Evolutionary conservation across 2,797 vertebrate species (phyloP), one percentile per base, ranked within the genome.

Genomic region (Sciaenops ocellatus): DNA sequence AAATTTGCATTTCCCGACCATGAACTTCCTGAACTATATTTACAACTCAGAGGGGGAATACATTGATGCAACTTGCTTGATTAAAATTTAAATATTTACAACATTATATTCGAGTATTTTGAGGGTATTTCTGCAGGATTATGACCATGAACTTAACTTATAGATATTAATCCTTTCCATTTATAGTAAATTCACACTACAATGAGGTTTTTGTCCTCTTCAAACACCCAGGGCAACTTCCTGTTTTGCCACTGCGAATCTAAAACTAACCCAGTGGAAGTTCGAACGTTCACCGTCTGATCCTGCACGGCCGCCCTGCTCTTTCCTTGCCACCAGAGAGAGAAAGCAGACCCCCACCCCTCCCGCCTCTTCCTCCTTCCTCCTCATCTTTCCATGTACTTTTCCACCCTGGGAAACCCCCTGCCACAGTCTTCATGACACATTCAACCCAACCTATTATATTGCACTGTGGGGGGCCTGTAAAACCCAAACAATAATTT

Each of bases 401-500:
- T 79, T 69, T 63, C 34, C 51, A 72, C 61, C 64, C 81, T 74
- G 85, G 89, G 88, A 90, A 93, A 87, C 78, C 87, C 92, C 92
- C 86, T n/a, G 9, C 77, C 84, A 79, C 83, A 87, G 69, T 75
- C 79, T 76, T 48, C 67, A 85, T 85, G 78, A 87, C 83, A 88
- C 77, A 86, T 72, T 82, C 75, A 87, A 84, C 83, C 90, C 84
- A 8, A 85, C 85, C 78, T 81, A 90, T 91, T 89, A 87, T 85
- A 75, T 72, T 70, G 74, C 85, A 59, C 50, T 34, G 85, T 90
- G 88, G 88, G 89, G 87, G 86, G 75, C 64, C 48, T 0, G 42
- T 64, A 54, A 82, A 90, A 84, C 78, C 84, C 82, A 90, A 92
- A 93, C 91, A 90, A 76, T 86, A 63, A 91, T 91, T 90, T 85